Percentiles rank a stretch among this genome's conserved stretches.
Evolutionary conservation across 35 echinoderm and acorn worm genomes (phyloP).

Genomic region (Apostichopus californicus): DNA sequence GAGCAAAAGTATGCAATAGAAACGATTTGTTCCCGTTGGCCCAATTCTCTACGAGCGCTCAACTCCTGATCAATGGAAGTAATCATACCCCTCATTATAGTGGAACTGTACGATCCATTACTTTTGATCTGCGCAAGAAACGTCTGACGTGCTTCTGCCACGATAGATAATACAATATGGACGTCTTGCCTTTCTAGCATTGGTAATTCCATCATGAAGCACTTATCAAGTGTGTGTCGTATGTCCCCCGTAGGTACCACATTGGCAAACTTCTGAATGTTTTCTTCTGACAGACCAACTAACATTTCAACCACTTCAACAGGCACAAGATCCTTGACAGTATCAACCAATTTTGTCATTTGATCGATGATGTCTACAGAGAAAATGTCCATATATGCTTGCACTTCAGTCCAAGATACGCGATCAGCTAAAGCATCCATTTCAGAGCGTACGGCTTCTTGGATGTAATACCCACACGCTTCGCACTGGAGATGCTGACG

Average conservation of each 20-base stretch:
- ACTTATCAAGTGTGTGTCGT: conserved; percentile 4
- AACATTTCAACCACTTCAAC: neutral
- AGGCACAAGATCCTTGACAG: neutral
- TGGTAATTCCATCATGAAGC: conserved; percentile 11
- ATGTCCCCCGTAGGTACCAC: neutral
- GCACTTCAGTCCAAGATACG: conserved; percentile 1
- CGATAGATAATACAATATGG: neutral
- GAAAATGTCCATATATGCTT: neutral
- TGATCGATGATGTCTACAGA: conserved; percentile 38
- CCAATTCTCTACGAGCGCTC: neutral
- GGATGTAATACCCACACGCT: conserved; percentile 8
- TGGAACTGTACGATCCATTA: neutral
- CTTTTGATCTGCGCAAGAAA: conserved; percentile 34
- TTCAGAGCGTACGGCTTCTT: conserved; percentile 28
- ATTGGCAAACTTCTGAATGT: neutral
- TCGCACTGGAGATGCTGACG: neutral
- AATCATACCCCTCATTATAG: neutral
- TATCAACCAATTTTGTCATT: neutral
- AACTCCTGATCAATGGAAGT: neutral
- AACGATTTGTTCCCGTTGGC: neutral
- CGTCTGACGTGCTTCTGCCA: neutral
- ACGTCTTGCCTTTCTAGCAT: neutral
- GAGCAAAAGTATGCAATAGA: conserved; percentile 33
- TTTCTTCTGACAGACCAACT: neutral
- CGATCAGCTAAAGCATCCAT: neutral